Base-by-base conservation (phyloP, 2,888 invertebrate genomes). In the Pristionchus entomophagus region DNA sequence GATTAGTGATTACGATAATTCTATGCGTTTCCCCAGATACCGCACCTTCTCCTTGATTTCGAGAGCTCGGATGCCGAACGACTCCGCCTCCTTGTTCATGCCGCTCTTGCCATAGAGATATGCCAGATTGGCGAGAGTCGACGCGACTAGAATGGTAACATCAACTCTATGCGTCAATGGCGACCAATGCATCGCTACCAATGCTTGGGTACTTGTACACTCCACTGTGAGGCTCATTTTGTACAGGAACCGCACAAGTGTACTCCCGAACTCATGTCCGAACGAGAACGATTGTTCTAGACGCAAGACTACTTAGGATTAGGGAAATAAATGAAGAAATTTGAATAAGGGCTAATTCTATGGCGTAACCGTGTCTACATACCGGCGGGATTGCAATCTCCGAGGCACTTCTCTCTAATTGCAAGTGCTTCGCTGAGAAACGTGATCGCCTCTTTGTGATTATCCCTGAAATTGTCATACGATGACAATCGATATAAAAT, bases 361-460 rank as follows among this genome's bases (percentile, higher is more conserved):
- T n/a, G n/a, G n/a, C n/a, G n/a, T n/a, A n/a, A n/a, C n/a, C n/a
- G 14, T 45, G 45, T 14, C 29, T 19, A 77, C 80, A n/a, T 29
- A 49, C 88, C 99, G 35, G 99, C 99, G 81, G 99, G 99, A 94
- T 99, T 99, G 95, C 98, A 98, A 94, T 98, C 97, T 14, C 99
- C 99, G 65, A 99, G 95, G 0, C 99, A 99, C 94, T 99, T 99
- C 95, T 99, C 99, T 38, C 90, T 80, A 93, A 99, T 99, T 49
- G 97, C 96, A 87, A 99, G 95, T 17, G 99, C 99, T 94, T 99
- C 99, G 94, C 99, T 99, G 92, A 99, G 94, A 86, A 99, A 95
- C 94, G 97, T 98, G 8, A 99, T 99, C 0, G 99, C 99, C 94
- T 99, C 99, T 94, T 98, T 99, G 95, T 98, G 99, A 95, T 99